phyloP scores from a whole-genome alignment of 2,113 vertebrate genomes.

The Calyptommatus sinebrachiatus region DNA sequence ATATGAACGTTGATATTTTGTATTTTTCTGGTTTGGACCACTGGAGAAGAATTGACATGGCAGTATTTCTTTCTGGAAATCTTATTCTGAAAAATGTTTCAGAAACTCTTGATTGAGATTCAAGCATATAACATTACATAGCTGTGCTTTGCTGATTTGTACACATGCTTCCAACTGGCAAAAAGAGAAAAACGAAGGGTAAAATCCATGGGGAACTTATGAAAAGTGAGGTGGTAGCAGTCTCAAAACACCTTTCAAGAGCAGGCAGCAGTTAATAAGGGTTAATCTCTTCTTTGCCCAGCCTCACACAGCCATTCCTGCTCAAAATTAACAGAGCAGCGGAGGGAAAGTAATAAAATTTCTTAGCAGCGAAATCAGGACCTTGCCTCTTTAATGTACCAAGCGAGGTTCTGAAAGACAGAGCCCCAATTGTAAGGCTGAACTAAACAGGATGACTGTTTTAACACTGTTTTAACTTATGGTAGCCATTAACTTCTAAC shows the following conservation, averaged over 20 bases:
- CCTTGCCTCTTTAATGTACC: constrained; percentile 46
- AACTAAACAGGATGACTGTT: constrained; percentile 53
- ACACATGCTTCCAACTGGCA: background rate
- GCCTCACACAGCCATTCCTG: constrained; percentile 42
- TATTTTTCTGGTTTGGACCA: background rate
- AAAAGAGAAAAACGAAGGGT: background rate
- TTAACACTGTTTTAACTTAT: constrained; percentile 58
- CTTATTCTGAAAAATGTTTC: background rate
- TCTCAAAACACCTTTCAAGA: constrained; percentile 56
- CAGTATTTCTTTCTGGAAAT: background rate
- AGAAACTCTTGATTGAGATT: background rate
- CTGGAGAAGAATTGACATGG: background rate
- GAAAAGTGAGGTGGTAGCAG: constrained; percentile 32
- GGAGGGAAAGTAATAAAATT: constrained; percentile 64
- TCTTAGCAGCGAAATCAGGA: constrained; percentile 41
- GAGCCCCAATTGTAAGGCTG: constrained; percentile 58
- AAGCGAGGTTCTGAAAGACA: constrained; percentile 49
- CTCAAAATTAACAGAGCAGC: constrained; percentile 24
- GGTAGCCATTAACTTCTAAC: constrained; percentile 63
- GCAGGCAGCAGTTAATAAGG: constrained; percentile 42
- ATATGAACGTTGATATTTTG: background rate
- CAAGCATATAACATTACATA: background rate
- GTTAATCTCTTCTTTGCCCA: constrained; percentile 48
- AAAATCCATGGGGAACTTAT: background rate
- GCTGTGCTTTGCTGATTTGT: background rate